These are phyloP conservation scores for Caenorhabditis macrosperma DNA, from an alignment of 2,888 invertebrate species.

Conservation along the genomic window DNA sequence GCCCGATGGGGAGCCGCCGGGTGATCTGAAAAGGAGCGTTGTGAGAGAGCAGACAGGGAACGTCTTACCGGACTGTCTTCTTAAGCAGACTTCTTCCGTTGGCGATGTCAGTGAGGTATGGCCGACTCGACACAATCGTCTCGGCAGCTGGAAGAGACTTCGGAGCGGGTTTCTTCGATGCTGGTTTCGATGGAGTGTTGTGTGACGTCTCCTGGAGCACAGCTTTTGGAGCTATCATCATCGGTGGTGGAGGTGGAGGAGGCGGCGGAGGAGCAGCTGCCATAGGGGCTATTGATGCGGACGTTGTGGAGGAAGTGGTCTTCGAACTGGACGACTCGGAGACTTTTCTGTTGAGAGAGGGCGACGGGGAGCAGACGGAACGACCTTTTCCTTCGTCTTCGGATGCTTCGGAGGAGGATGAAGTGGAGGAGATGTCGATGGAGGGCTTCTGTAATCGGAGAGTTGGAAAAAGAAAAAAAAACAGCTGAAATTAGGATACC, in stretches of 20 bases:
- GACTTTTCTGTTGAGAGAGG: slow-evolving; percentile 18
- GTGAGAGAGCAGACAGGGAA: not conserved
- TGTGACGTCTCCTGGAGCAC: not conserved
- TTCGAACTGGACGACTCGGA: slow-evolving; percentile 11
- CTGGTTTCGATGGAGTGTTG: slow-evolving; percentile 21
- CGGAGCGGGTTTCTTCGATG: not conserved
- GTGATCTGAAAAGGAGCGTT: slow-evolving; percentile 39
- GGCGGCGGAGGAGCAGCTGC: slow-evolving; percentile 22
- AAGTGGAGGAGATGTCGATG: slow-evolving; percentile 40
- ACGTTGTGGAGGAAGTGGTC: slow-evolving; percentile 1
- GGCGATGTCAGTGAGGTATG: slow-evolving; percentile 55
- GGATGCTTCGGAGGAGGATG: slow-evolving; percentile 39
- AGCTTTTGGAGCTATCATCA: not conserved
- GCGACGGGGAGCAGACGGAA: slow-evolving; percentile 49
- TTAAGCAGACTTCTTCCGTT: slow-evolving; percentile 50
- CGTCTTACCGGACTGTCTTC: slow-evolving; percentile 41
- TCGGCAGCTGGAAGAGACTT: slow-evolving; percentile 36
- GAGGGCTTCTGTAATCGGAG: slow-evolving; percentile 54
- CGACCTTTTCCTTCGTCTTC: slow-evolving; percentile 61
- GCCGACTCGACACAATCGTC: slow-evolving; percentile 29
- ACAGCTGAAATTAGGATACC: too few species aligned
- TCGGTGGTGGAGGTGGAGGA: slow-evolving; percentile 48
- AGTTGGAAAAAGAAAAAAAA: too few species aligned
- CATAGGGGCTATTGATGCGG: slow-evolving; percentile 6
- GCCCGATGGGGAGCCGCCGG: slow-evolving; percentile 44